A percentile compares a stretch with the other conserved stretches of the same genome.
phyloP scores from a whole-genome alignment of 53 echinoderm and acorn worm species.

The Paracentrotus lividus region DNA sequence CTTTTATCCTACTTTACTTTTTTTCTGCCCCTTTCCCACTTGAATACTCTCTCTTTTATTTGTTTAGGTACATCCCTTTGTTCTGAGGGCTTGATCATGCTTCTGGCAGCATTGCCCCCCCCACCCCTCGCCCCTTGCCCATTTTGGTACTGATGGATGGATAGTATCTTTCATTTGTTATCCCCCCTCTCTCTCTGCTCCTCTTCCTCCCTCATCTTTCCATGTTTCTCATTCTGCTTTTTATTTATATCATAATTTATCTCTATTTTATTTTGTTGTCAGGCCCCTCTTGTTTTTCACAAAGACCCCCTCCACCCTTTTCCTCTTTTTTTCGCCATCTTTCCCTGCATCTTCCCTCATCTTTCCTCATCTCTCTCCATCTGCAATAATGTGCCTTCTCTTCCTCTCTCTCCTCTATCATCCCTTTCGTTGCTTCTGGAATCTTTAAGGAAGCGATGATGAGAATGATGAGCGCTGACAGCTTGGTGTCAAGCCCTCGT shows the following conservation, averaged over 20 bases:
- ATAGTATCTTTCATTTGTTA: too few species aligned
- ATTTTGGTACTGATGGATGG: too few species aligned
- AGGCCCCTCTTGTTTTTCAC: neutral
- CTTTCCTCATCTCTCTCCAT: neutral
- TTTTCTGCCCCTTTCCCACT: too few species aligned
- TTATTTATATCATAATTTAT: neutral
- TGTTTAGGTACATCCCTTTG: too few species aligned
- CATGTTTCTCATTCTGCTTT: neutral
- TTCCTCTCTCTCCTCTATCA: neutral
- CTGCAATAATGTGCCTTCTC: neutral
- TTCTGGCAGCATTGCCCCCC: too few species aligned
- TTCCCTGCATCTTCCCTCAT: neutral
- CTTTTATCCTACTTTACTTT: neutral
- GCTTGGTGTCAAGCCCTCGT: slow-evolving; percentile 18
- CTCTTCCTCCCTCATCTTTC: too few species aligned
- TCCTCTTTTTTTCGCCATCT: neutral
- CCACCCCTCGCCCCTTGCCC: neutral
- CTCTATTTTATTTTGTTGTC: too few species aligned
- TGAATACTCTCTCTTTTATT: too few species aligned
- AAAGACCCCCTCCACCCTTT: neutral
- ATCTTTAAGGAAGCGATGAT: slow-evolving; percentile 34
- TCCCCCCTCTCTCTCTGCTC: neutral
- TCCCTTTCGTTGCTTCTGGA: neutral
- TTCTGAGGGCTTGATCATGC: too few species aligned
- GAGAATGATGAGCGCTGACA: slow-evolving; percentile 32